Evolutionary conservation across 2,113 vertebrate species (phyloP).

Genomic region (Tichodroma muraria): DNA sequence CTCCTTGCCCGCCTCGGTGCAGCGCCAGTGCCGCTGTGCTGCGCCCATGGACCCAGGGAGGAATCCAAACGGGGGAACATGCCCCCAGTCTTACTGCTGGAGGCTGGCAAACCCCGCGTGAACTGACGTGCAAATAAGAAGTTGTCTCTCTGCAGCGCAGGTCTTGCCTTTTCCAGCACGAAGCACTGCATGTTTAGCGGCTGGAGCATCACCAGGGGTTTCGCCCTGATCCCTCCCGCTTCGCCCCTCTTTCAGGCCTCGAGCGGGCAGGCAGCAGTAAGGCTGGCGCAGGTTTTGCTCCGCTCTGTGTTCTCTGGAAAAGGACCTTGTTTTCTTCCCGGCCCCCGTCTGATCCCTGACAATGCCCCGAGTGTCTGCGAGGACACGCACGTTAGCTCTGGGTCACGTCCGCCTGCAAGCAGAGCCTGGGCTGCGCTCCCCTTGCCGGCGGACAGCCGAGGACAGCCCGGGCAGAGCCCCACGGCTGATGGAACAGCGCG

Average conservation of each 20-base stretch:
- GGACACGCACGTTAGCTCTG: neutral
- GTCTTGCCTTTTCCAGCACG: neutral
- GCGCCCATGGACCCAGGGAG: neutral
- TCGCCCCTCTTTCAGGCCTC: neutral
- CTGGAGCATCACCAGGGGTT: neutral
- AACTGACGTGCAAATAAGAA: neutral
- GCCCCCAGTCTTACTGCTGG: neutral
- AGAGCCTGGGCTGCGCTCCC: neutral
- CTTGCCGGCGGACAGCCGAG: neutral
- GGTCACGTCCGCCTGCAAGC: neutral
- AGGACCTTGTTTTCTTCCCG: neutral
- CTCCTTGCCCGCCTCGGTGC: neutral
- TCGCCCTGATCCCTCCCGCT: too few relatives aligned
- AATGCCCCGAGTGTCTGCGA: neutral
- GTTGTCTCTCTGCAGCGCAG: neutral
- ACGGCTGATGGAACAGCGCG: neutral
- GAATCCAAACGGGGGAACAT: neutral
- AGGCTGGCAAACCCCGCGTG: too few relatives aligned
- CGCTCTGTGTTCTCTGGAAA: neutral
- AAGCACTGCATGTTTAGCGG: neutral
- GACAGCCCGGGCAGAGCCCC: neutral
- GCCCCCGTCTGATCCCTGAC: neutral
- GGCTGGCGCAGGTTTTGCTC: neutral
- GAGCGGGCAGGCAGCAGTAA: neutral
- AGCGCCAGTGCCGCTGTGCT: neutral